Base-by-base conservation (phyloP, 2,113 vertebrate genomes). In the Zonotrichia leucophrys region DNA sequence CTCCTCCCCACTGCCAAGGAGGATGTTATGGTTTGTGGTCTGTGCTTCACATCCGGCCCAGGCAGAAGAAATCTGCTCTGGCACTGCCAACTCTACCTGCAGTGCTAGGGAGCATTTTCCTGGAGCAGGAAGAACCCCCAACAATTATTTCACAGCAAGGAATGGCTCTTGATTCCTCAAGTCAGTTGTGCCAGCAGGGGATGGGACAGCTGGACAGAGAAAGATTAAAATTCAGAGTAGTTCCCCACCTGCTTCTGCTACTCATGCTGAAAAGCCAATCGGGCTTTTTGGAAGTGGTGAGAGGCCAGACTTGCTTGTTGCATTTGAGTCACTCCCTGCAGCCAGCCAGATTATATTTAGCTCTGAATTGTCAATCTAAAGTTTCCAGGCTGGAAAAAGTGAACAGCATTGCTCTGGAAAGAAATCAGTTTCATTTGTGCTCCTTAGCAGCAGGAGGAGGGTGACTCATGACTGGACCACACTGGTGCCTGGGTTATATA, bases 291-390 rank as follows among this genome's bases (percentile, higher is more conserved):
- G 76, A 75, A 76, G 53, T 35, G 91, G 85, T 90, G 74, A 95
- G 35, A 94, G 92, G 96, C 86, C 84, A 92, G 88, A 64, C 95
- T 92, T 91, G 88, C 77, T 97, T 93, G 81, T 91, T 93, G 89
- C 87, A 90, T 63, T 60, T 85, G 91, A 98, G 96, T 97, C 96
- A 97, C 93, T 95, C 96, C 74, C 90, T 85, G 74, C 49, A 92
- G 94, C 81, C 73, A 95, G 74, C 67, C 83, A 59, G 53, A 84
- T 92, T 98, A 98, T 98, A 98, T 98, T 98, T 98, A 99, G 98
- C 93, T 41, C 82, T 76, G 90, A 95, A 96, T 78, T 70, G 92
- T 66, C 88, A 82, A 75, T 91, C 89, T 95, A 91, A 95, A 90
- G 35, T 94, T 97, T 98, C 96, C 91, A 96, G 96, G 58, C 88